Percentiles rank a stretch among this genome's conserved stretches.
phyloP scores from a whole-genome alignment of 2,797 vertebrate genomes.

The Dendrocincla tyrannina region DNA sequence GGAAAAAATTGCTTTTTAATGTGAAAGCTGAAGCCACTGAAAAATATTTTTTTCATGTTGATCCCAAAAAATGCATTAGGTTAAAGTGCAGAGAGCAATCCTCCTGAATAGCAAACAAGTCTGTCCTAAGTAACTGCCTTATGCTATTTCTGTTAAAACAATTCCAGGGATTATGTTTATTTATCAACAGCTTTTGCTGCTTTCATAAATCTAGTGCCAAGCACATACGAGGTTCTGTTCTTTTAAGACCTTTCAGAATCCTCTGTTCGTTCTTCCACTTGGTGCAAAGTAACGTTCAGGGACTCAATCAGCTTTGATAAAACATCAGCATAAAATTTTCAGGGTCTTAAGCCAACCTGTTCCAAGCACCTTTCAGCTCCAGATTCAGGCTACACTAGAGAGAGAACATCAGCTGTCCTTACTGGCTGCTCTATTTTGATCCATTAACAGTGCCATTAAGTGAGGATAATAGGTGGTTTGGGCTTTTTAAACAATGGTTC shows the following conservation, averaged over 20 bases:
- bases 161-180: not conserved
- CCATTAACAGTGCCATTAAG: not conserved
- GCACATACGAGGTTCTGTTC: not conserved
- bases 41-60: not conserved
- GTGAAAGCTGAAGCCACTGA: conserved; percentile 22
- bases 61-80: not conserved
- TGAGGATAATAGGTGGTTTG: not conserved
- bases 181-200: not conserved
- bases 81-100: not conserved
- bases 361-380: not conserved
- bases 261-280: not conserved
- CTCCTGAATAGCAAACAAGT: not conserved
- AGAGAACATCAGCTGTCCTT: not conserved
- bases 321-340: not conserved
- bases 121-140: not conserved
- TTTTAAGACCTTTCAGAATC: not conserved
- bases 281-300: not conserved
- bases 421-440: not conserved
- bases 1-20: not conserved
- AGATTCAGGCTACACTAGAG: not conserved
- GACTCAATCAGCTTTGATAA: not conserved
- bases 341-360: not conserved
- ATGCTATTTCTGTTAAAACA: not conserved
- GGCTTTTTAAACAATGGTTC: not conserved
- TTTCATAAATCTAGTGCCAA: not conserved